phyloP scores from a whole-genome alignment of 2,113 vertebrate species.

The Hyla sarda region DNA sequence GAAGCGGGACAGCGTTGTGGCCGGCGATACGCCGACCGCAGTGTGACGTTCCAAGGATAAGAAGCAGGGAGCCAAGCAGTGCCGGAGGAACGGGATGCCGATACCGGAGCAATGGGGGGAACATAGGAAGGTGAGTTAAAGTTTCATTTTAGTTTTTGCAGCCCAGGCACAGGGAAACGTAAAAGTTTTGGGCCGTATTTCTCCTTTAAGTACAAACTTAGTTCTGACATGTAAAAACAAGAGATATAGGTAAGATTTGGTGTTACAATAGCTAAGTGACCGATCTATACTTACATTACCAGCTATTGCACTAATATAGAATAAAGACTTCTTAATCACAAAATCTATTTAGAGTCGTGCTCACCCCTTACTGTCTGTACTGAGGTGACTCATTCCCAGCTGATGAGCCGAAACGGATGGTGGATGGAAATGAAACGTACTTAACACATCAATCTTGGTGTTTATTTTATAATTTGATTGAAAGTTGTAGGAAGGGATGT shows the following conservation, averaged over 20 bases:
- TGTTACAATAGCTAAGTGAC: background rate
- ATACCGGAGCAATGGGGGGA: no score
- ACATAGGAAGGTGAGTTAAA: no score
- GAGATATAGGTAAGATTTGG: background rate
- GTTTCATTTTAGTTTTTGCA: no score
- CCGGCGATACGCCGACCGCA: no score
- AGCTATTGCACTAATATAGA: background rate
- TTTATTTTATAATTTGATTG: slow-evolving; percentile 21
- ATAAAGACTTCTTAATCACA: background rate
- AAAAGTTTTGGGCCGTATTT: no score
- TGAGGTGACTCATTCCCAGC: background rate
- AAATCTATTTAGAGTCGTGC: background rate
- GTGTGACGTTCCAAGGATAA: no score
- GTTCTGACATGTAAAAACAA: background rate
- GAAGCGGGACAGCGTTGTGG: no score
- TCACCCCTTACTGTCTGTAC: background rate
- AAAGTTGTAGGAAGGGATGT: background rate
- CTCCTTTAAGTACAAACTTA: background rate
- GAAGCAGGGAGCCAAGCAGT: no score
- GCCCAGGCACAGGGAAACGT: no score
- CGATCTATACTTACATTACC: background rate
- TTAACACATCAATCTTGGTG: background rate
- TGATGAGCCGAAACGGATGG: background rate
- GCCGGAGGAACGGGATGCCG: no score
- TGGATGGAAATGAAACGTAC: background rate